Evolutionary conservation across 2,888 invertebrate genomes (phyloP), one percentile per base, ranked within the genome.

Genomic region (Megalurothrips usitatus): DNA sequence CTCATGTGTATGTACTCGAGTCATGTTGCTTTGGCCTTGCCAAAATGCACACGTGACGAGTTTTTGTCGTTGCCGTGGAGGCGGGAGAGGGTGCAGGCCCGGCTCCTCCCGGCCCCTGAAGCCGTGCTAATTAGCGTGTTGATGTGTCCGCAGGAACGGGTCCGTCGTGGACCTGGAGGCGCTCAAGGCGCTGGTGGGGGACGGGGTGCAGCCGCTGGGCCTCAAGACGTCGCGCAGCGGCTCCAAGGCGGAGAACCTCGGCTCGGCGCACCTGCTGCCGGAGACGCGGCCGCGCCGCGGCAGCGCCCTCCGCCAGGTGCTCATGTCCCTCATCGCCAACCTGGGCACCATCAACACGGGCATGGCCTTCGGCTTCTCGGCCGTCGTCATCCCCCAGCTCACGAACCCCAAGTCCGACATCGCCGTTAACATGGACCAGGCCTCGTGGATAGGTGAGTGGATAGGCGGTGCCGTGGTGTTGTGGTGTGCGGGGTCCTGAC

Each of bases 261-360:
- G 68, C 68, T 75, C 68, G 68, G 68, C 68, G 23, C 68, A 75
- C 26, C 26, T 75, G 23, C 68, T 80, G 34, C 52, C 49, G n/a
- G 52, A 49, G 48, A 52, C 48, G 23, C 26, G 48, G 52, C 34
- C 48, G 10, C 34, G 52, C 52, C 52, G 48, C 49, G 34, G 52
- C 28, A 80, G 58, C 52, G 80, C 80, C 11, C 52, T 34, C 19
- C 34, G 52, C 26, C 91, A 92, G 87, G 90, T 92, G 26, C 52
- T 91, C 83, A 92, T 92, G 0, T 90, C 92, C 0, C 87, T 92
- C 78, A 88, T 92, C 11, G 92, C 91, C 3, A 92, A 92, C 85
- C 86, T 92, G 17, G 92, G 92, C 0, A 92, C 92, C 49, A 90
- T 92, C 82, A 92, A 92, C 86, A 92, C 92, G 0, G 92, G 92